Evolutionary conservation across 1,140 invertebrate genomes (phyloP).

Genomic region (Monomorium pharaonis): DNA sequence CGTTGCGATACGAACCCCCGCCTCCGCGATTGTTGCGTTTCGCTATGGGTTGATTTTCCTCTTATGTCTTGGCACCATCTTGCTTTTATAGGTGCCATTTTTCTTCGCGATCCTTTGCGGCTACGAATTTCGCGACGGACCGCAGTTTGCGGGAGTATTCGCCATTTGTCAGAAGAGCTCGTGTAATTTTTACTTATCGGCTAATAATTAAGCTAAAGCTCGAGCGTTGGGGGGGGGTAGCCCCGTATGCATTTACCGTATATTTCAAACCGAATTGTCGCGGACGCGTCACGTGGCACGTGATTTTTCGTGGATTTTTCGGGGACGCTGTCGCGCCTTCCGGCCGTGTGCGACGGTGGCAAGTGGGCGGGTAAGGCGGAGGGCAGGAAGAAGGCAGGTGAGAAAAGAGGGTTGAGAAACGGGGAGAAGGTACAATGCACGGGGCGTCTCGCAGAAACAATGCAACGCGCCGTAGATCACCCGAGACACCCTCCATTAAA

Average conservation of each 20-base stretch:
- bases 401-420: slow-evolving; percentile 39
- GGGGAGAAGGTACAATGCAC: slow-evolving; percentile 41
- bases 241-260: neutral
- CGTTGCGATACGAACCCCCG: slow-evolving; percentile 16
- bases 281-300: neutral
- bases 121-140: neutral
- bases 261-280: neutral
- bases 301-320: slow-evolving; percentile 9
- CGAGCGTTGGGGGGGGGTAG: neutral
- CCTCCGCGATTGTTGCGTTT: neutral
- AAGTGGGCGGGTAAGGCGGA: neutral
- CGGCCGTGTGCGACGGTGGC: neutral
- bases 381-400: slow-evolving; percentile 12
- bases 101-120: neutral
- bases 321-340: neutral
- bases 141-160: neutral
- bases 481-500: slow-evolving; percentile 73
- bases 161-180: neutral
- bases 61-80: slow-evolving; percentile 7
- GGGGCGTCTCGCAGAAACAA: slow-evolving; percentile 66
- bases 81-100: slow-evolving; percentile 17
- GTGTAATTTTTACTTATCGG: too few species aligned
- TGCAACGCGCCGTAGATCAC: slow-evolving; percentile 70
- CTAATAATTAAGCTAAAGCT: neutral
- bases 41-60: neutral